Percentiles rank a stretch among this genome's conserved stretches.
Evolutionary conservation across 2,888 invertebrate genomes (phyloP).

Genomic region (Cistogaster globosa): DNA sequence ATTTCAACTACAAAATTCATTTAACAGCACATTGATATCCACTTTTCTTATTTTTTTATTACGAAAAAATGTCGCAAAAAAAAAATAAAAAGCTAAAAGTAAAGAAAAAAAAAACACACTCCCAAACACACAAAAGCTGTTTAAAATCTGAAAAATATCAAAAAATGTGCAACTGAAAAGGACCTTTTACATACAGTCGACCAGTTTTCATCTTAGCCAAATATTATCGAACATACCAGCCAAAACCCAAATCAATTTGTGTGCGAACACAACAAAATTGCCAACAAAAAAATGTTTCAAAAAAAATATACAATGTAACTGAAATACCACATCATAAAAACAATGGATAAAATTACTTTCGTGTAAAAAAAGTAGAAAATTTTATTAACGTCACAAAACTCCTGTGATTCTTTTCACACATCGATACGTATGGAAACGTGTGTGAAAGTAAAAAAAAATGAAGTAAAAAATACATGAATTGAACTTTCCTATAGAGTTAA

Average conservation of each 20-base stretch:
- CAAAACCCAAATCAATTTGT: constrained; percentile 66
- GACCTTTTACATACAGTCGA: background rate
- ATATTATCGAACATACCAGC: constrained; percentile 55
- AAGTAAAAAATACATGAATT: constrained; percentile 14
- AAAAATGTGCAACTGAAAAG: constrained; percentile 11
- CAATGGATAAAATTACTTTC: constrained; percentile 59
- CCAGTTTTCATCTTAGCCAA: constrained; percentile 22
- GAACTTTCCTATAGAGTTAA: background rate
- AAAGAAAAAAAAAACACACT: constrained; percentile 14
- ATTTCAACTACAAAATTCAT: constrained; percentile 59
- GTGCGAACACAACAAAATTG: constrained; percentile 51
- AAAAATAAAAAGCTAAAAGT: background rate
- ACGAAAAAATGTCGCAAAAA: background rate
- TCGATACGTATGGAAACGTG: constrained; percentile 24
- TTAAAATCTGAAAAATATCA: background rate
- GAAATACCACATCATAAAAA: constrained; percentile 62
- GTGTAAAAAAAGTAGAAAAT: constrained; percentile 36
- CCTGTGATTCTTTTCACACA: too few species aligned
- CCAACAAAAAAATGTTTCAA: background rate
- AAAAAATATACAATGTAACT: constrained; percentile 49
- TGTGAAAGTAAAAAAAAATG: constrained; percentile 26
- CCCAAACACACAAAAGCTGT: background rate
- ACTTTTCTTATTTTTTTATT: background rate
- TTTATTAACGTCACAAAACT: too few species aligned
- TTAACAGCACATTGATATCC: constrained; percentile 25